These are phyloP conservation scores for Mya arenaria DNA, from an alignment of 1,140 invertebrate genomes.

Conservation along the genomic window DNA sequence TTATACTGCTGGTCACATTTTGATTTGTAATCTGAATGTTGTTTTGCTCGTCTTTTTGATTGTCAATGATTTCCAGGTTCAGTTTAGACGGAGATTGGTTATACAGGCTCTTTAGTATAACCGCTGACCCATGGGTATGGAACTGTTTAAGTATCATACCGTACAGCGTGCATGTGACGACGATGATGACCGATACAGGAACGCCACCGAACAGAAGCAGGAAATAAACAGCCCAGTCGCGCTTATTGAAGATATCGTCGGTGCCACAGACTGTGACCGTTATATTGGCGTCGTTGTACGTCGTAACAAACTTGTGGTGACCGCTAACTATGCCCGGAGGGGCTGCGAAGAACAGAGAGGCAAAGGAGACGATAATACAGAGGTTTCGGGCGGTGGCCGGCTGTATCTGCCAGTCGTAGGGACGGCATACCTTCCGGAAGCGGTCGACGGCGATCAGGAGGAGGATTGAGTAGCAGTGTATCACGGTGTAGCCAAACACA, in stretches of 20 bases:
- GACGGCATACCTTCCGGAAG: conserved; percentile 45
- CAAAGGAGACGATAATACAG: conserved; percentile 19
- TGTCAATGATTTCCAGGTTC: not conserved
- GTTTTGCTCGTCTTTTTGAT: not conserved
- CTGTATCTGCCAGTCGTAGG: conserved; percentile 53
- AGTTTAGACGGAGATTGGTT: not conserved
- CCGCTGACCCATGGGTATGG: conserved; percentile 3
- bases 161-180: conserved; percentile 36
- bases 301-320: conserved; percentile 38
- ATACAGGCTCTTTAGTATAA: conserved; percentile 12
- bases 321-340: conserved; percentile 47
- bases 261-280: conserved; percentile 48
- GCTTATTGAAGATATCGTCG: conserved; percentile 33
- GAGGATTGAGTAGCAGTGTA: conserved; percentile 30
- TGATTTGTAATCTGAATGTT: not conserved
- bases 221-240: conserved; percentile 42
- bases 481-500: conserved; percentile 45
- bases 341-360: conserved; percentile 30
- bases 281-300: conserved; percentile 43
- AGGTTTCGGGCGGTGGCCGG: conserved; percentile 27
- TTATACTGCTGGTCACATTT: not conserved
- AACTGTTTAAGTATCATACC: conserved; percentile 38
- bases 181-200: conserved; percentile 39
- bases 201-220: conserved; percentile 43
- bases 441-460: conserved; percentile 44